Conservation (phyloP, 2,888 invertebrate species). For the Protula sp. region DNA sequence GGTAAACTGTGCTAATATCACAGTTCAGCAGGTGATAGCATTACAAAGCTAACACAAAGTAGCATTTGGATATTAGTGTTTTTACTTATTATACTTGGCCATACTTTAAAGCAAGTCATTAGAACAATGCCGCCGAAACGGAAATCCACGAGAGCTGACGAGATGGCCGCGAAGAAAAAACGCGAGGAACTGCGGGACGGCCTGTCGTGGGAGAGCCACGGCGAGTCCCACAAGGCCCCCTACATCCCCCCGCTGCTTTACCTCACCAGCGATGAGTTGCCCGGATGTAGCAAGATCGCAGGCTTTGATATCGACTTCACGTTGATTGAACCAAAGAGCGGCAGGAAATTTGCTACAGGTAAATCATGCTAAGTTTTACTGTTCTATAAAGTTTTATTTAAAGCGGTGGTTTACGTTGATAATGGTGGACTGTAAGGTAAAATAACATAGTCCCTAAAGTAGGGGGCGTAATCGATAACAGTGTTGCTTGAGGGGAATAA, state of each 20-base stretch:
- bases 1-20: too few species aligned
- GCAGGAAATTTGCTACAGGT: constrained; percentile 46
- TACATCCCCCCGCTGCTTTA: constrained; percentile 26
- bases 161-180: background rate
- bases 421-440: too few species aligned
- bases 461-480: too few species aligned
- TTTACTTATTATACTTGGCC: too few species aligned
- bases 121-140: background rate
- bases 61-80: too few species aligned
- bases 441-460: too few species aligned
- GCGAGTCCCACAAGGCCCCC: background rate
- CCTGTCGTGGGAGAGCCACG: background rate
- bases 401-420: too few species aligned
- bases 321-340: constrained; percentile 43
- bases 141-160: background rate
- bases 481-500: too few species aligned
- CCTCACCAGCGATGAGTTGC: constrained; percentile 32
- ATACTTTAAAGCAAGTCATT: too few species aligned
- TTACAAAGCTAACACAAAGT: too few species aligned
- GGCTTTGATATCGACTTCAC: constrained; percentile 50
- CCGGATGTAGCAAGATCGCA: constrained; percentile 36
- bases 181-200: background rate
- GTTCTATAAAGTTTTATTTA: too few species aligned
- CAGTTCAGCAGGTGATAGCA: too few species aligned
- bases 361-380: background rate